Evolutionary conservation across 2,113 vertebrate species (phyloP), one percentile per base, ranked within the genome.

Genomic region (Boulengerochromis microlepis): DNA sequence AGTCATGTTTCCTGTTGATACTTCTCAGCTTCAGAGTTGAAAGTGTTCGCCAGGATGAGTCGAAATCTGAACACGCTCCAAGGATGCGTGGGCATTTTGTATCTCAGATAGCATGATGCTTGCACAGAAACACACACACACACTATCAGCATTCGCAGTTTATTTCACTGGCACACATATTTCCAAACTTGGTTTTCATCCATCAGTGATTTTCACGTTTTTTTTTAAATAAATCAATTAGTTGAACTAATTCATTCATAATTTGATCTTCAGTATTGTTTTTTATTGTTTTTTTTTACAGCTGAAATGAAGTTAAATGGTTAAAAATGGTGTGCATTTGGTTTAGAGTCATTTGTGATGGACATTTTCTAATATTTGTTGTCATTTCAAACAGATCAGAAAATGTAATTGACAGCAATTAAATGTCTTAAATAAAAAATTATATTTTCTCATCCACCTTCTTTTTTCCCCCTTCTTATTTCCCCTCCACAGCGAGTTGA

Each of bases 401-500:
- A 78, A 78, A 50, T 50, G 18, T 78, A 31, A 50, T 31, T 33
- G 45, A n/a, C 26, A n/a, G 10, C 26, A 12, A 47, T 19, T 78
- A 31, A 78, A 78, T 1, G 74, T 50, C 74, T 52, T 1, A 78
- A 78, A 8, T 47, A 50, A 31, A 42, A 78, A 19, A n/a, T 0
- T 1, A 1, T 50, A 78, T n/a, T 52, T 52, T 52, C 2, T 38
- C 53, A 33, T 53, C 85, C 12, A 80, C 56, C 12, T 11, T 66
- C 83, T 13, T 89, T 87, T 80, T 24, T 3, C 18, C 16, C 9
- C 5, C 59, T 69, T 69, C 3, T 69, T 38, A 40, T 42, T 24
- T 15, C 6, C 22, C 11, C 45, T 74, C 80, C 74, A n/a, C 94
- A 99, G 99, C 86, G 99, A 99, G 89, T 94, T 99, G 94, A 98